Percentiles rank a stretch among this genome's conserved stretches.
Conservation (phyloP, 2,113 vertebrate genomes). For the Halichoeres trimaculatus region DNA sequence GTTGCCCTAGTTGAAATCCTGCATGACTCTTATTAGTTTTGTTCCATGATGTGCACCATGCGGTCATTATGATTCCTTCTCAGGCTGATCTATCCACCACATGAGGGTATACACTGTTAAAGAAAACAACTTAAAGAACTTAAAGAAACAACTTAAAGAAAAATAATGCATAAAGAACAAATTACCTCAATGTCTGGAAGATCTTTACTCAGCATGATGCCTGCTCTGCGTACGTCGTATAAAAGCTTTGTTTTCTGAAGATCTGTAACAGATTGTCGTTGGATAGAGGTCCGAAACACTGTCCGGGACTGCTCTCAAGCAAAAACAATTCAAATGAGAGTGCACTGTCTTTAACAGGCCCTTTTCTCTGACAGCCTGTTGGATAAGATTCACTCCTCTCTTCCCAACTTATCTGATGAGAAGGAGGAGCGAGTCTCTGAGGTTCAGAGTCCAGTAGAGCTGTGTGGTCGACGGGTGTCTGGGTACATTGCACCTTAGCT, state of each 20-base stretch:
- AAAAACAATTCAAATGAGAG: neutral
- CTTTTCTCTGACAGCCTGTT: neutral
- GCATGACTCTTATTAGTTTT: no score
- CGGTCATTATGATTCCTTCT: no score
- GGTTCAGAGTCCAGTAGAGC: slow-evolving; percentile 35
- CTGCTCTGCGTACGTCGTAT: neutral
- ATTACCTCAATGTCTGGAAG: slow-evolving; percentile 79
- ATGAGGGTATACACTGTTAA: no score
- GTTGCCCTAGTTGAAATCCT: no score
- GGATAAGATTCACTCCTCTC: neutral
- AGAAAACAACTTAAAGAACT: no score
- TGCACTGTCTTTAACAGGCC: neutral
- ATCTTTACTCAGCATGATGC: slow-evolving; percentile 78
- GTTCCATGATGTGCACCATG: no score
- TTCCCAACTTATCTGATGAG: neutral
- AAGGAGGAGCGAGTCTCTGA: neutral
- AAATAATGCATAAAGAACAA: neutral
- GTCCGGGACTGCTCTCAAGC: slow-evolving; percentile 45
- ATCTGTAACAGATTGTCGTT: neutral
- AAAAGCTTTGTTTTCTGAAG: neutral
- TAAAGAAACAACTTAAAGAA: neutral
- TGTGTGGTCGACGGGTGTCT: neutral
- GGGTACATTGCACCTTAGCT: slow-evolving; percentile 10
- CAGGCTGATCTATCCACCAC: no score
- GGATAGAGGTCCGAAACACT: slow-evolving; percentile 59